Base-by-base conservation (phyloP, 2,888 invertebrate species). In the Oeneis ivallda region DNA sequence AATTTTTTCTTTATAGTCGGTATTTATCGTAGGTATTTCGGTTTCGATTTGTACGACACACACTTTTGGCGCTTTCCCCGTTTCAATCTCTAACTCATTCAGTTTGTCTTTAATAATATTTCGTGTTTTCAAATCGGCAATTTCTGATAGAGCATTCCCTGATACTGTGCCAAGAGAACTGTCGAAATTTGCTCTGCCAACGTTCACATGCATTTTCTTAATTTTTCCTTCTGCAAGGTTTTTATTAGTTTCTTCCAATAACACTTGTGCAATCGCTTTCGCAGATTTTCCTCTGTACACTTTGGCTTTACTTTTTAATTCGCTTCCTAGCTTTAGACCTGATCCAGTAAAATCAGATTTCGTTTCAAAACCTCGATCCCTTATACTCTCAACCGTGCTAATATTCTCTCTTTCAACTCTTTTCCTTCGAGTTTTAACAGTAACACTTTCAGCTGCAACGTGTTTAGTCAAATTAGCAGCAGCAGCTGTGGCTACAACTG, bases 241-340 rank as follows among this genome's bases (percentile, higher is more conserved):
- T 71, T 85, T 89, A 62, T 92, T 80, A 43, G 92, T 94, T 74
- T 95, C 94, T 47, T 93, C 92, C 52, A 95, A 82, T 50, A 95
- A 85, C 13, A 94, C 93, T 69, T 93, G 93, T 71, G 94, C 95
- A 68, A 96, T 96, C 54, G 94, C 94, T 77, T 93, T 94, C 7
- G 96, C 96, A 2, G 96, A 96, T 91, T 95, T 96, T 59, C 96
- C 96, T 75, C 95, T 93, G 56, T 95, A 93, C 82, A 93, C 85
- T 81, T 92, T 87, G 70, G 93, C 93, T 78, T 88, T 89, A 69
- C 92, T 84, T 82, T 88, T 92, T 69, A 93, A 82, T 75, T 93
- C 93, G 72, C 89, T 83, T 73, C 91, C 87, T 34, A 92, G 89
- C 66, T 87, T 87, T 62, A 86, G 88, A 71, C 85, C 87, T 50